Evolutionary conservation across 2,888 invertebrate species (phyloP), one percentile per base, ranked within the genome.

Genomic region (Lissocephala sabroskyi): DNA sequence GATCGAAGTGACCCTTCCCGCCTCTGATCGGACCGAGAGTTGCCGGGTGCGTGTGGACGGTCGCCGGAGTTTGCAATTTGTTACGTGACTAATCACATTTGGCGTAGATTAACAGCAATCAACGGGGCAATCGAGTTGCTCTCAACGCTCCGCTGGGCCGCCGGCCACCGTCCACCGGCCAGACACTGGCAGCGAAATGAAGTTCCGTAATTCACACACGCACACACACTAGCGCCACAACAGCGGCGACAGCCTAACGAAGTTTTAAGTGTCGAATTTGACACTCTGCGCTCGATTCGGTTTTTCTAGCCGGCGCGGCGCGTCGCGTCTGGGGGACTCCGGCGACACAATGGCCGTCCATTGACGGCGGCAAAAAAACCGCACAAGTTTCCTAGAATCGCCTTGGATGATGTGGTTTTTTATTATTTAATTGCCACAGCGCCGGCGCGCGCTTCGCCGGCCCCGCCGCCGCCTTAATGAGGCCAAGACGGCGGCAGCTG

Each of bases 11-110:
- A n/a, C n/a, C n/a, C n/a, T n/a, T n/a, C n/a, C n/a, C n/a, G n/a
- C n/a, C n/a, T n/a, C n/a, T n/a, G n/a, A n/a, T n/a, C n/a, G n/a
- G n/a, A n/a, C n/a, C n/a, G n/a, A n/a, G n/a, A n/a, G n/a, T n/a
- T n/a, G n/a, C n/a, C n/a, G n/a, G n/a, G n/a, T n/a, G n/a, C n/a
- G n/a, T n/a, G n/a, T n/a, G n/a, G n/a, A n/a, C n/a, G n/a, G n/a
- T n/a, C n/a, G n/a, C n/a, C n/a, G n/a, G n/a, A n/a, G n/a, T n/a
- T n/a, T n/a, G n/a, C n/a, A 23, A 23, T 5, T 23, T 57, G 74
- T 75, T 67, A 79, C 75, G 79, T 75, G 75, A 77, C 75, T 78
- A 79, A 79, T 77, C 78, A 65, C 75, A 77, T 71, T 78, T 75
- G 56, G 45, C 60, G 42, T 55, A 77, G 75, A 77, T 79, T 66